These are phyloP conservation scores for Petaurus breviceps DNA, from an alignment of 2,113 vertebrate genomes.

Conservation along the genomic window DNA sequence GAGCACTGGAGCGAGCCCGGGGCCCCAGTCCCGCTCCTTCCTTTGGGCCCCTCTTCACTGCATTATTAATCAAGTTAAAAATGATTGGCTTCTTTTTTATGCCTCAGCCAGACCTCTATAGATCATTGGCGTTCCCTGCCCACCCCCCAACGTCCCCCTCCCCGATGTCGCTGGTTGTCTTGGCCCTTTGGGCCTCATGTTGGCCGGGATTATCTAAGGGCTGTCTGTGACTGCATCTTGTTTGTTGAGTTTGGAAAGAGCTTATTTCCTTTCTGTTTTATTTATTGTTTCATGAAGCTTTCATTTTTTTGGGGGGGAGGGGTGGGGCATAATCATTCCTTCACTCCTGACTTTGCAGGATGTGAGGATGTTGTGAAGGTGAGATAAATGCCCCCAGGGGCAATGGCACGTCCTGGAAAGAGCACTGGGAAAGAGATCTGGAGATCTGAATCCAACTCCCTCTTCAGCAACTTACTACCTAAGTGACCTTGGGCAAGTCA, in stretches of 20 bases:
- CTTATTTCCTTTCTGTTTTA: not conserved
- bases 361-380: not conserved
- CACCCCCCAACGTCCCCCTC: constrained; percentile 51
- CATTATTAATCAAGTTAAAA: constrained; percentile 82
- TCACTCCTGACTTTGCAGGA: not conserved
- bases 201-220: not conserved
- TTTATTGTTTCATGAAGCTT: not conserved
- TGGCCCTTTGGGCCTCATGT: not conserved
- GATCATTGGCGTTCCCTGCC: constrained; percentile 68
- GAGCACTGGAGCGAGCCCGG: constrained; percentile 78
- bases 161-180: constrained; percentile 36
- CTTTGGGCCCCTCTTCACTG: constrained; percentile 72
- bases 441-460: not conserved
- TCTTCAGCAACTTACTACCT: not conserved
- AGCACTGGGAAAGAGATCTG: not conserved
- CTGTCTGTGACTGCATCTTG: not conserved
- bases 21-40: constrained; percentile 76
- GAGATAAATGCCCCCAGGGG: not conserved
- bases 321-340: not conserved
- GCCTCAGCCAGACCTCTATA: constrained; percentile 78
- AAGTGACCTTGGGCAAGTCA: not conserved
- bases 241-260: not conserved
- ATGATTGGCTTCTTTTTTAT: constrained; percentile 72
- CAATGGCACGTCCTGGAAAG: not conserved
- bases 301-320: not conserved